Evolutionary conservation across 2,888 invertebrate genomes (phyloP).

Genomic region (Cheilosia grossa): DNA sequence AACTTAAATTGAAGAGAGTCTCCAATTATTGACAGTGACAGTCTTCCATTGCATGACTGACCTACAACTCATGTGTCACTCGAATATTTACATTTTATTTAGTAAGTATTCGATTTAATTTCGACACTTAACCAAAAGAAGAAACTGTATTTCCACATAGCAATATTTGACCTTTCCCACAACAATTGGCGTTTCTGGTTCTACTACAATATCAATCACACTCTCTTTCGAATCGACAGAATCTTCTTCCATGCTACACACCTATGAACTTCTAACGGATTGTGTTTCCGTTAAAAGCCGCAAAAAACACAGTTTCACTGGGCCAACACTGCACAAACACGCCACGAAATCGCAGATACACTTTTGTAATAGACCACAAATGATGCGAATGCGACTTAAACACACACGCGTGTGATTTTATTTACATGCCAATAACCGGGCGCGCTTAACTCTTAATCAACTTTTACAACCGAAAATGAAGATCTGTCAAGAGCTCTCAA

Average conservation of each 20-base stretch:
- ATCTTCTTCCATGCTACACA: slow-evolving; percentile 1
- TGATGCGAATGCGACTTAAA: not conserved
- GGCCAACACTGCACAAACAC: slow-evolving; percentile 7
- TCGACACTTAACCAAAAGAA: no score
- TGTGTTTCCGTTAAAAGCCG: slow-evolving; percentile 21
- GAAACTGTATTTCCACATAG: no score
- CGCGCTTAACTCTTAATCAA: not conserved
- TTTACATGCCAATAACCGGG: slow-evolving; percentile 23
- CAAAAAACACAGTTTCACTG: slow-evolving; percentile 8
- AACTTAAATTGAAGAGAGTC: no score
- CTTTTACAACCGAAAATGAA: not conserved
- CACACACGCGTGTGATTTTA: slow-evolving; percentile 9
- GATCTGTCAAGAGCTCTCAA: slow-evolving; percentile 17
- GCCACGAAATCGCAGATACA: not conserved
- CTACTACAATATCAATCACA: not conserved
- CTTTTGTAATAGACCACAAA: slow-evolving; percentile 14
- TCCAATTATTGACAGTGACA: no score
- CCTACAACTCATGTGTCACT: no score
- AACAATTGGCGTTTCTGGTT: not conserved
- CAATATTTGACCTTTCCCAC: not conserved
- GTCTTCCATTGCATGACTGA: no score
- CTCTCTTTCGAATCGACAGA: not conserved
- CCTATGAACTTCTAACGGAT: slow-evolving; percentile 13
- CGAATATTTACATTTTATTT: no score
- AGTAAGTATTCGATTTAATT: no score